These are phyloP conservation scores for Eulemur coronatus DNA, from an alignment of 2,797 vertebrate genomes.

Conservation along the genomic window DNA sequence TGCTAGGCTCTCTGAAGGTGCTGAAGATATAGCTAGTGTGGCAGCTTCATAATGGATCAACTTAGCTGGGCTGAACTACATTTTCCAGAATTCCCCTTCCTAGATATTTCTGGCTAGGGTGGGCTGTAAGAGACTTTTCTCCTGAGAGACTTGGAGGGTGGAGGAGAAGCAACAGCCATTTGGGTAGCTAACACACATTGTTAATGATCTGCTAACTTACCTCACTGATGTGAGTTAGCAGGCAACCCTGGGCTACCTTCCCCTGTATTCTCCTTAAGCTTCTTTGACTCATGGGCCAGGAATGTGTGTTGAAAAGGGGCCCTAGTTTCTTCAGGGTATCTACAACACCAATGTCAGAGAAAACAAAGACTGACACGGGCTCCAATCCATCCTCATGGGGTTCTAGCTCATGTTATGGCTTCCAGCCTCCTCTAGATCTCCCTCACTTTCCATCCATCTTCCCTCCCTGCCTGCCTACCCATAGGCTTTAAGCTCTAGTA, in stretches of 20 bases:
- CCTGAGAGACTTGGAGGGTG: background rate
- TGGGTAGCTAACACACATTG: background rate
- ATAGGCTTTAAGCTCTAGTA: background rate
- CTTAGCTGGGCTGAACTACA: background rate
- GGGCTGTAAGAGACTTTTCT: background rate
- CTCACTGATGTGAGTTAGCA: background rate
- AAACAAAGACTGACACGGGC: background rate
- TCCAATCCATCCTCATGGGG: accelerated
- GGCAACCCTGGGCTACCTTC: no score
- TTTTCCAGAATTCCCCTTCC: background rate
- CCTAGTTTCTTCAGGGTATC: background rate
- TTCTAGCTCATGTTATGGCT: background rate
- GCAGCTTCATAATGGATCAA: background rate
- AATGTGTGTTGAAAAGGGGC: background rate
- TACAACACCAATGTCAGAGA: background rate
- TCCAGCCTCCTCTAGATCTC: background rate
- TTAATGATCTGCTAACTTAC: background rate
- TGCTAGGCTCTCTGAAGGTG: background rate
- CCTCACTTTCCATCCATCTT: background rate
- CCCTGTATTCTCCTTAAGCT: background rate
- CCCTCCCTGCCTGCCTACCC: background rate
- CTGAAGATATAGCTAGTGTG: background rate
- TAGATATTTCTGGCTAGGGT: background rate
- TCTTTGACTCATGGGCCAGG: background rate
- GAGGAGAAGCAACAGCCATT: background rate